These are phyloP conservation scores for Selene dorsalis DNA, from an alignment of 2,797 vertebrate species.

Conservation along the genomic window DNA sequence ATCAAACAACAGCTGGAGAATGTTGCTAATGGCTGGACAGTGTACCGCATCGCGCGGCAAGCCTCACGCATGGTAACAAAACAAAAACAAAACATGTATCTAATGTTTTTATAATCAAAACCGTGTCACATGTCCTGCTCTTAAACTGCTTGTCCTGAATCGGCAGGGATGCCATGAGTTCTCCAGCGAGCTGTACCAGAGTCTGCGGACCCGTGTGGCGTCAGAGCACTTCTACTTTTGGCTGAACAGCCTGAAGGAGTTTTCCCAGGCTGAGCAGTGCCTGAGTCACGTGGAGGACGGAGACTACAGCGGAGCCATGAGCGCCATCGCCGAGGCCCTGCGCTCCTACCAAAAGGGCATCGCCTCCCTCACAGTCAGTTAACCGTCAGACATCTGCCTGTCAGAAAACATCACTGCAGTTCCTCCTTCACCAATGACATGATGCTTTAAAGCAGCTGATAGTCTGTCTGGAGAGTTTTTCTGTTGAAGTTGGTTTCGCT, in stretches of 20 bases:
- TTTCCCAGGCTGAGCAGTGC: slow-evolving; percentile 95
- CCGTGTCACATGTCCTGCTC: neutral
- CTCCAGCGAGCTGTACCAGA: slow-evolving; percentile 96
- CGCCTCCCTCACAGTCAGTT: slow-evolving; percentile 94
- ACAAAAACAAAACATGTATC: neutral
- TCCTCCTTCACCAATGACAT: slow-evolving; percentile 4
- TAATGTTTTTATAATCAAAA: neutral
- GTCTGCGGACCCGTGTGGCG: slow-evolving; percentile 94
- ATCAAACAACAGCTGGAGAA: slow-evolving; percentile 97
- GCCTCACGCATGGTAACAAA: slow-evolving; percentile 93
- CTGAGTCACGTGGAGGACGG: slow-evolving; percentile 90
- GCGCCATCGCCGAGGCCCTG: slow-evolving; percentile 93
- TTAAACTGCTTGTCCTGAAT: neutral
- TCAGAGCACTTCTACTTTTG: slow-evolving; percentile 99
- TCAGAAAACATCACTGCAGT: slow-evolving; percentile 38
- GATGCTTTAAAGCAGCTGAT: slow-evolving; percentile 21
- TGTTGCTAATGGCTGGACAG: slow-evolving; percentile 96
- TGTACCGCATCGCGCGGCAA: slow-evolving; percentile 96
- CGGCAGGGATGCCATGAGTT: slow-evolving; percentile 95
- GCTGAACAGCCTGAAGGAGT: slow-evolving; percentile 98
- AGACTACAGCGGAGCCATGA: slow-evolving; percentile 91
- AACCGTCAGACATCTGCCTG: slow-evolving; percentile 35
- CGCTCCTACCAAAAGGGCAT: slow-evolving; percentile 98
- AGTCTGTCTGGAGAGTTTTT: neutral
- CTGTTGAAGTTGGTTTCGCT: slow-evolving; percentile 2